Evolutionary conservation across 2,797 vertebrate genomes (phyloP).

Genomic region (Danio aesculapii): DNA sequence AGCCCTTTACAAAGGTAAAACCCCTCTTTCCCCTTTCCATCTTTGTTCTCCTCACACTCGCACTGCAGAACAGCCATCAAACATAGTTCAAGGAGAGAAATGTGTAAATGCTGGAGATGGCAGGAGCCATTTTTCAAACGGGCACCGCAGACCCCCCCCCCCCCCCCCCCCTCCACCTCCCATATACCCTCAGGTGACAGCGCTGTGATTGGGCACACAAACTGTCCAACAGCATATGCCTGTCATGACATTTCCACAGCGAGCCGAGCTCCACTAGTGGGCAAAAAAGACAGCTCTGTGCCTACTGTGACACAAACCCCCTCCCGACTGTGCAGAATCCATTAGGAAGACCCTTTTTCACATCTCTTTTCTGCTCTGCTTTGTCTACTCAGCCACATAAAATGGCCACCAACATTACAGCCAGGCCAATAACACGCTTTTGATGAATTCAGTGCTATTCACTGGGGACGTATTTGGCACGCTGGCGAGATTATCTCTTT

Average conservation of each 20-base stretch:
- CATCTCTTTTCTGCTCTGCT: constrained; percentile 43
- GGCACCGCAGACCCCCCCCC: constrained; percentile 24
- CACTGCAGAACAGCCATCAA: constrained; percentile 17
- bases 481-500: constrained; percentile 56
- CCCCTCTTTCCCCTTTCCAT: background rate
- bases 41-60: constrained; percentile 22
- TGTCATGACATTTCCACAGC: constrained; percentile 62
- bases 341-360: constrained; percentile 55
- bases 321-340: constrained; percentile 55
- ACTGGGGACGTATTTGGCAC: constrained; percentile 47
- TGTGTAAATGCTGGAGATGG: constrained; percentile 48
- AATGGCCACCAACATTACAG: constrained; percentile 57
- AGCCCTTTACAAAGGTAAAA: background rate
- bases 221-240: constrained; percentile 62
- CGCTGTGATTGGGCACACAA: constrained; percentile 51
- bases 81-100: constrained; percentile 36
- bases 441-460: constrained; percentile 58
- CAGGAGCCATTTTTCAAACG: constrained; percentile 57
- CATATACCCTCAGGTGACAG: constrained; percentile 59
- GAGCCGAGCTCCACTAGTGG: constrained; percentile 56
- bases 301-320: constrained; percentile 51
- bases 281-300: constrained; percentile 56
- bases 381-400: constrained; percentile 60
- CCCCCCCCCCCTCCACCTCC: constrained; percentile 7
- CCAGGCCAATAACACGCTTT: constrained; percentile 53